Evolutionary conservation across 1,140 invertebrate genomes (phyloP).

Genomic region (Brachionus koreanus): DNA sequence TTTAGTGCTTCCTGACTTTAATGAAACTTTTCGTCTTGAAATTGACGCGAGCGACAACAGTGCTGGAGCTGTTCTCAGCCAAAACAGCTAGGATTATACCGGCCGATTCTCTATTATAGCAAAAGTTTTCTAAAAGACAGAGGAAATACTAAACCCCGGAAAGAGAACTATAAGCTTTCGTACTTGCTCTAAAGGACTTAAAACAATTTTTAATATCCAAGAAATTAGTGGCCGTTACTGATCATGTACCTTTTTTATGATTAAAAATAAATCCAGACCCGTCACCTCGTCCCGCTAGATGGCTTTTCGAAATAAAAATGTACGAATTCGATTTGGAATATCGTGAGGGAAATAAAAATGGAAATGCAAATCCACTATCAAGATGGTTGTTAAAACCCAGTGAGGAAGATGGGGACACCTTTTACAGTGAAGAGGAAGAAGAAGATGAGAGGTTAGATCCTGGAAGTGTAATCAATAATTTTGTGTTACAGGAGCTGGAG

Average conservation of each 20-base stretch:
- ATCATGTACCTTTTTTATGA: neutral
- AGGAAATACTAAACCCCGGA: neutral
- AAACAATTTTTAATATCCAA: neutral
- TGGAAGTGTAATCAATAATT: neutral
- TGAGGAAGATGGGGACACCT: neutral
- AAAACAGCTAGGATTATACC: neutral
- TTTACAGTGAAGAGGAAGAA: neutral
- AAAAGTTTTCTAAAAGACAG: neutral
- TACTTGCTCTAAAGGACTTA: neutral
- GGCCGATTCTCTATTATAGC: neutral
- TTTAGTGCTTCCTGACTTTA: neutral
- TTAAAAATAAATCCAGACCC: neutral
- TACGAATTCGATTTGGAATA: constrained; percentile 12
- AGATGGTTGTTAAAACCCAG: neutral
- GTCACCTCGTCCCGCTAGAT: neutral
- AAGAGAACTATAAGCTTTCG: neutral
- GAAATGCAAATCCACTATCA: neutral
- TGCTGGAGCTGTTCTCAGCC: neutral
- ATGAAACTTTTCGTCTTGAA: neutral
- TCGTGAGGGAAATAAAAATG: neutral
- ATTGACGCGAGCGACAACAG: neutral
- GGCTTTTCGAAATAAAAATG: neutral
- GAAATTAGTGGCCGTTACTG: neutral
- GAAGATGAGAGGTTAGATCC: neutral
- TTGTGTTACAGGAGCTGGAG: neutral